Evolutionary conservation across 1,140 invertebrate species (phyloP).

Genomic region (Globodera ellingtonae): DNA sequence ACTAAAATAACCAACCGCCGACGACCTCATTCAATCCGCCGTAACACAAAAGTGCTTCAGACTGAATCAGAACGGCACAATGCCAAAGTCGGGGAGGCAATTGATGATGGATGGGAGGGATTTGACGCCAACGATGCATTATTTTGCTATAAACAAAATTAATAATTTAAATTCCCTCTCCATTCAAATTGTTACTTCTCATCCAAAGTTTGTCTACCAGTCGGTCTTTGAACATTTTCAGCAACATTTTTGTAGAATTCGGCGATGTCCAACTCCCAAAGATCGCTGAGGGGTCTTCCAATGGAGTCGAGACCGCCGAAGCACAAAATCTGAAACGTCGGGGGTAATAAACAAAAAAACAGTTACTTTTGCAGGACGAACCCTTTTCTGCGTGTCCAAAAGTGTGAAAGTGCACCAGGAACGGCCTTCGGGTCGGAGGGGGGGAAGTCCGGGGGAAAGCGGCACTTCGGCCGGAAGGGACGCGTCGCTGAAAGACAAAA

Average conservation of each 20-base stretch:
- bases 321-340: conserved; percentile 11
- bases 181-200: background rate
- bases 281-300: conserved; percentile 20
- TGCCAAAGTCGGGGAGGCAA: conserved; percentile 26
- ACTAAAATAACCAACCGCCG: background rate
- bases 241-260: background rate
- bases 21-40: conserved; percentile 25
- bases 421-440: conserved; percentile 8
- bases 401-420: conserved; percentile 27
- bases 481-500: background rate
- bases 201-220: background rate
- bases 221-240: background rate
- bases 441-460: conserved; percentile 1
- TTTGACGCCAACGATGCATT: conserved; percentile 15
- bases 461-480: background rate
- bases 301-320: conserved; percentile 16
- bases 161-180: too few species aligned
- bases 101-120: conserved; percentile 26
- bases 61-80: conserved; percentile 12
- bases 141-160: background rate
- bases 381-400: conserved; percentile 17
- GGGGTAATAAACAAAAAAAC: background rate
- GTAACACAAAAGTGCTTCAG: conserved; percentile 16
- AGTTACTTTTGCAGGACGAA: background rate
- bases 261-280: conserved; percentile 25